Percentiles rank a stretch among this genome's conserved stretches.
Conservation (phyloP, 2,888 invertebrate genomes). For the Agriopis aurantiaria region DNA sequence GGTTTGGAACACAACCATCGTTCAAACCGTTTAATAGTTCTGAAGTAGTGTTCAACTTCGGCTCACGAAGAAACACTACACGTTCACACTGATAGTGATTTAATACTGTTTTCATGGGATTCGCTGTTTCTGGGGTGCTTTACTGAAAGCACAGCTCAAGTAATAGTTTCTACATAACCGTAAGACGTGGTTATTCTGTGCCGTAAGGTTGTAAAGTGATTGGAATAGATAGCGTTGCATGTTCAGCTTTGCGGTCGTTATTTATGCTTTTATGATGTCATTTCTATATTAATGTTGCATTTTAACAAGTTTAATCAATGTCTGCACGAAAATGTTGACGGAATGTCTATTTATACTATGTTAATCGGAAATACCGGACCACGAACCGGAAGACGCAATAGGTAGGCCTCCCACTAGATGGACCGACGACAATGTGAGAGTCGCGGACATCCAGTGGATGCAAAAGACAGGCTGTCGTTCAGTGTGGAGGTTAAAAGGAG, state of each 20-base stretch:
- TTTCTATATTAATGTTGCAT: not conserved
- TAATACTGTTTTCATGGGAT: conserved; percentile 28
- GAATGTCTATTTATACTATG: no score
- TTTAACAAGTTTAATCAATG: conserved; percentile 5
- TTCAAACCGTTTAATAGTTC: conserved; percentile 37
- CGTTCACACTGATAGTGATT: conserved; percentile 35
- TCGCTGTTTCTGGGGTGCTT: conserved; percentile 22
- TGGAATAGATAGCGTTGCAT: conserved; percentile 11
- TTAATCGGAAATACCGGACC: no score
- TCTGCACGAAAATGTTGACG: not conserved
- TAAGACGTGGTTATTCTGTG: no score
- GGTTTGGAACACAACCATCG: conserved; percentile 31
- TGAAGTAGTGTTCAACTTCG: conserved; percentile 23
- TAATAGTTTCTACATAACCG: conserved; percentile 1
- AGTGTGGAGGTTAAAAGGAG: no score
- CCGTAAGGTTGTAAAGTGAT: conserved; percentile 11
- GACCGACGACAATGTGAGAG: no score
- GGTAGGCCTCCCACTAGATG: no score
- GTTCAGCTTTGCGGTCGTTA: conserved; percentile 14
- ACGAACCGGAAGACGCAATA: no score
- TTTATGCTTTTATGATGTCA: conserved; percentile 15
- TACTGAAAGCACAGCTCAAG: not conserved
- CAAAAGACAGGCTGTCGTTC: no score
- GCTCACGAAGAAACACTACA: conserved; percentile 30
- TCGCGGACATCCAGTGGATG: no score